phyloP scores from a whole-genome alignment of 2,888 invertebrate species.

The Agonum fuliginosum region DNA sequence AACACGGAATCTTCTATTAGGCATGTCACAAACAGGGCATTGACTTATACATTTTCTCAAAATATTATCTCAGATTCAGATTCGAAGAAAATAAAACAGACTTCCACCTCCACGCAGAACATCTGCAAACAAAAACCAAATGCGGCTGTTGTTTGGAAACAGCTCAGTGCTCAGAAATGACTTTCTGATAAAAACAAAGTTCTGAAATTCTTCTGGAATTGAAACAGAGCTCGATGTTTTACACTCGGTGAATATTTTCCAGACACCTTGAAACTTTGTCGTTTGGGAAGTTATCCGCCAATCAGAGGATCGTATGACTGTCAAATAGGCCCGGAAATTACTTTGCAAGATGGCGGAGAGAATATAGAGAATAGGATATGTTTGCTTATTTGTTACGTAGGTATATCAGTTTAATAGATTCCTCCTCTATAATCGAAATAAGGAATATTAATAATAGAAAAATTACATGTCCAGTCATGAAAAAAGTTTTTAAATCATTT shows the following conservation, averaged over 20 bases:
- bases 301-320: constrained; percentile 32
- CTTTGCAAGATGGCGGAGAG: not conserved
- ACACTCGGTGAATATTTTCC: constrained; percentile 15
- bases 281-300: constrained; percentile 34
- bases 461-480: too few species aligned
- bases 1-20: too few species aligned
- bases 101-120: not conserved
- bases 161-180: constrained; percentile 44
- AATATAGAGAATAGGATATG: too few species aligned
- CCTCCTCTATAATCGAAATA: too few species aligned
- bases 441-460: too few species aligned
- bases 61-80: not conserved
- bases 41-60: not conserved
- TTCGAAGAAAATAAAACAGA: not conserved
- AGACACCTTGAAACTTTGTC: constrained; percentile 41
- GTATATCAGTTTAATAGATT: too few species aligned
- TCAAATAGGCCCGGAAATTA: constrained; percentile 25
- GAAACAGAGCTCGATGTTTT: constrained; percentile 28
- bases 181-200: constrained; percentile 54
- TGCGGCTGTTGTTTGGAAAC: constrained; percentile 31
- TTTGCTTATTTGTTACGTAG: too few species aligned
- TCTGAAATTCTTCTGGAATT: constrained; percentile 22
- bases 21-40: too few species aligned
- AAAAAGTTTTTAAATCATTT: too few species aligned
- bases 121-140: constrained; percentile 24